Conservation (phyloP, 2,797 vertebrate species). For the Lepus townsendii region DNA sequence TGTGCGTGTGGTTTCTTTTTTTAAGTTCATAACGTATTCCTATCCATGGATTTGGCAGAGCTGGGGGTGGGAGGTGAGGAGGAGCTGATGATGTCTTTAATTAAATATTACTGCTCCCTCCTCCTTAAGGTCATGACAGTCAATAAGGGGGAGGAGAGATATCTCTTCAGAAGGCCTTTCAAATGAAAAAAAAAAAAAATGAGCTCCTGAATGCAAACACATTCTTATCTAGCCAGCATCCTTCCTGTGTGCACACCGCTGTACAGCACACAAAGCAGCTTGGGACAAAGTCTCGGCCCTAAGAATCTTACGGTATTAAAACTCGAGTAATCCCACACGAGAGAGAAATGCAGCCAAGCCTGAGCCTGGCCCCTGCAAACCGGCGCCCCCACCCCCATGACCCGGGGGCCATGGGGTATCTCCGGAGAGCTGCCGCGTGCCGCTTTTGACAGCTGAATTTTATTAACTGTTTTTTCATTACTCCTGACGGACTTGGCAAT, state of each 20-base stretch:
- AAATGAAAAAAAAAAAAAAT: constrained; percentile 48
- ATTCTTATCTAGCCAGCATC: constrained; percentile 54
- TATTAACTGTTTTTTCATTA: constrained; percentile 80
- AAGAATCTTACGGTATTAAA: constrained; percentile 76
- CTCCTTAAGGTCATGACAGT: constrained; percentile 73
- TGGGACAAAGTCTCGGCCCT: constrained; percentile 71
- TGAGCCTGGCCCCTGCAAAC: constrained; percentile 31
- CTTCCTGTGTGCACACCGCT: constrained; percentile 66
- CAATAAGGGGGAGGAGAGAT: constrained; percentile 74
- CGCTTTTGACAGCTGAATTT: constrained; percentile 69
- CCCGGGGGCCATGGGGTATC: neutral
- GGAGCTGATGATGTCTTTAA: constrained; percentile 40
- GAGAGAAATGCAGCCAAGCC: constrained; percentile 58
- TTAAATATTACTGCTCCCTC: constrained; percentile 70
- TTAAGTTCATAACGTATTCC: constrained; percentile 47
- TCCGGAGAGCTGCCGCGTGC: neutral
- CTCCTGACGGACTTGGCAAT: constrained; percentile 73
- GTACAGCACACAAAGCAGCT: constrained; percentile 78
- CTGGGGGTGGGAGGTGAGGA: neutral
- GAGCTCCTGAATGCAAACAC: constrained; percentile 62
- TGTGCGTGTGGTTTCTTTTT: neutral
- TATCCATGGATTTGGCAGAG: constrained; percentile 3
- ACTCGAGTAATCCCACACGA: constrained; percentile 55
- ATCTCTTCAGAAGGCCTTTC: constrained; percentile 58
- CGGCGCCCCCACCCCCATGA: neutral